phyloP scores from a whole-genome alignment of 2,797 vertebrate genomes.

The Harpagifer antarcticus region DNA sequence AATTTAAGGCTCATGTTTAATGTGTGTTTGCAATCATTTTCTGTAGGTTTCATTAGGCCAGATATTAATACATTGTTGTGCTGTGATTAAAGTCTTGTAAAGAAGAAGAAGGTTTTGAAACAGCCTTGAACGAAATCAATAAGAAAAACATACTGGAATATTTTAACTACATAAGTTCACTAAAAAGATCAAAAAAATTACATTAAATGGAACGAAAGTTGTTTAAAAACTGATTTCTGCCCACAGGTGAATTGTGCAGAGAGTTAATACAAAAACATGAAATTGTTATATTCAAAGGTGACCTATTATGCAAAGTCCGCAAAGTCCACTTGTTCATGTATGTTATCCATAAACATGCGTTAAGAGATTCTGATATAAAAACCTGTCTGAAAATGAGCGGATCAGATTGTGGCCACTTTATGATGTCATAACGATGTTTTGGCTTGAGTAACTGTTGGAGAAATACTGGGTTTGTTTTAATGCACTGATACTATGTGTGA shows the following conservation, averaged over 20 bases:
- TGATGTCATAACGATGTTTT: too few relatives aligned
- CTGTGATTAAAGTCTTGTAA: constrained; percentile 12
- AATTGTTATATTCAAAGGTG: constrained; percentile 16
- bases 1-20: constrained; percentile 8
- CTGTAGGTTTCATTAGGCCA: background rate
- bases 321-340: too few relatives aligned
- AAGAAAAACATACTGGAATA: background rate
- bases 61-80: background rate
- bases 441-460: too few relatives aligned
- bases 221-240: constrained; percentile 8
- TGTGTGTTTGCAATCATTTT: background rate
- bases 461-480: too few relatives aligned
- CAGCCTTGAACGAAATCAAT: background rate
- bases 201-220: background rate
- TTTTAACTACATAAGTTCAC: background rate
- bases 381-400: too few relatives aligned
- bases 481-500: too few relatives aligned
- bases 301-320: too few relatives aligned
- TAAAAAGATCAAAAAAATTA: constrained; percentile 6
- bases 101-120: background rate
- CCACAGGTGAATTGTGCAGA: background rate
- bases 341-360: too few relatives aligned
- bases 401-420: too few relatives aligned
- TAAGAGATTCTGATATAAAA: too few relatives aligned
- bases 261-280: constrained; percentile 12